Base-by-base conservation (phyloP, 2,797 vertebrate genomes). In the Loriculus beryllinus region DNA sequence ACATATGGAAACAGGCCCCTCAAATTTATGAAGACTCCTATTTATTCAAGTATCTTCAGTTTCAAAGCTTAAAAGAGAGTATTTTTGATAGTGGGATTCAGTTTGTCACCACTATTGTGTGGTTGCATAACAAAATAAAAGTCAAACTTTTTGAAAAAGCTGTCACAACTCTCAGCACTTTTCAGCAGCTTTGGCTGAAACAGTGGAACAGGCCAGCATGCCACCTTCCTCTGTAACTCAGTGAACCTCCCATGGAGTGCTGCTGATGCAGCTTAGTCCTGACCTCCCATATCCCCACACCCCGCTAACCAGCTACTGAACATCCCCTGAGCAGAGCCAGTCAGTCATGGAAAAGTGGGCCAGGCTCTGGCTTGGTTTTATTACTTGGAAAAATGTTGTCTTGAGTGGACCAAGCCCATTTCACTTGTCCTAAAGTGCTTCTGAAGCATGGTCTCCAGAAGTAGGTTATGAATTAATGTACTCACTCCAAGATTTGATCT, bases 21-120 rank as follows among this genome's bases (percentile, higher is more conserved):
- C 22, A 39, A 45, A 76, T 87, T 67, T 64, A 39, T 40, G 20
- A 39, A 67, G 15, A 63, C 26, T 72, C 80, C 31, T 37, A 68
- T 51, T 88, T 84, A 54, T 71, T 28, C 25, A 37, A 65, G 15
- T 35, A 37, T 31, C 42, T 45, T 43, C 75, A n/a, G 10, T 39
- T 90, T 56, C 33, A 54, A 79, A 91, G 48, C 11, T 82, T 84
- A 45, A 72, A 79, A 69, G 59, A 63, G 62, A 69, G 33, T 23
- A 5, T 59, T 76, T 88, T 22, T n/a, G 10, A 28, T 59, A 21
- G 20, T 7, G 19, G 0, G 0, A 78, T 31, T 68, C 49, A 65
- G 18, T 72, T 75, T 75, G 25, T 28, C 54, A 67, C 67, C 31
- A 19, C 39, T 70, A 8, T 45, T 76, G 63, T 14, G 33, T n/a